These are phyloP conservation scores for Chionis minor DNA, from an alignment of 2,113 vertebrate genomes.

Conservation along the genomic window DNA sequence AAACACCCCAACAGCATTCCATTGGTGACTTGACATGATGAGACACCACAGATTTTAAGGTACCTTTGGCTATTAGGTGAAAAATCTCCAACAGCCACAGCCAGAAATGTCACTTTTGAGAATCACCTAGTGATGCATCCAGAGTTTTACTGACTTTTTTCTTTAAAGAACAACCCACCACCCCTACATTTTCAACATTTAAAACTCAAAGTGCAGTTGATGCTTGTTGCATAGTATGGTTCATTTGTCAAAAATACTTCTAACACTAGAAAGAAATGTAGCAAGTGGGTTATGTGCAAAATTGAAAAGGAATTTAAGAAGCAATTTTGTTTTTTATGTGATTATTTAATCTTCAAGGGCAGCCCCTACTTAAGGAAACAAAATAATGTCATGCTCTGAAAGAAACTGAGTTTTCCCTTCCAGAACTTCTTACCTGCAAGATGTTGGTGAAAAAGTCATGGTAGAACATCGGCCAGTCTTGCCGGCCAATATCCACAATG, in stretches of 20 bases:
- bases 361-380: neutral
- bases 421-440: conserved; percentile 83
- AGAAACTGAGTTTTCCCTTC: neutral
- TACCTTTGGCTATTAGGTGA: neutral
- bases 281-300: neutral
- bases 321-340: neutral
- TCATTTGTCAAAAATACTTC: neutral
- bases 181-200: neutral
- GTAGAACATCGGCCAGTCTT: conserved; percentile 99
- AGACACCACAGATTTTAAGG: neutral
- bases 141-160: neutral
- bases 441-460: conserved; percentile 98
- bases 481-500: conserved; percentile 96
- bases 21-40: accelerated
- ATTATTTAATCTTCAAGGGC: neutral
- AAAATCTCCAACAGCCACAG: neutral
- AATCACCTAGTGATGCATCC: neutral
- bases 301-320: neutral
- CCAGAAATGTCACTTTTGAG: neutral
- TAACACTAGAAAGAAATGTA: accelerated
- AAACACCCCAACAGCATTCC: neutral
- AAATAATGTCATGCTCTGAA: neutral
- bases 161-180: neutral
- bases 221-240: neutral
- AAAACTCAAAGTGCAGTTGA: neutral